These are phyloP conservation scores for Ateles fusciceps DNA, from an alignment of 2,797 vertebrate species.

Conservation along the genomic window DNA sequence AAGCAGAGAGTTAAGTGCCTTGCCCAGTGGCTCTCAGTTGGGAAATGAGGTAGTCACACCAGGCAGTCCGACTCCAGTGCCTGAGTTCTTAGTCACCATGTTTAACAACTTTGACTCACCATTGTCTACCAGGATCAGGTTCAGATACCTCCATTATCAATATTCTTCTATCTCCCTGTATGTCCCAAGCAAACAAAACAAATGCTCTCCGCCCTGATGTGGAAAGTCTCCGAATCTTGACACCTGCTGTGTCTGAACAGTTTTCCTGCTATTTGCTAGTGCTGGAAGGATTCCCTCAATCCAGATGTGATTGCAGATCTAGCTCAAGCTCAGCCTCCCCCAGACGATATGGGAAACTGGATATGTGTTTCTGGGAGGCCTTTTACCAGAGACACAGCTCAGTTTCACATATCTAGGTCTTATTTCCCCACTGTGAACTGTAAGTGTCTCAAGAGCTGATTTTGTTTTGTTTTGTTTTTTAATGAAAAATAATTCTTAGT, in stretches of 20 bases:
- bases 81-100: neutral
- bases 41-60: neutral
- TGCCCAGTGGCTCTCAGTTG: neutral
- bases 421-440: neutral
- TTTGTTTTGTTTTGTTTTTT: neutral
- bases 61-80: neutral
- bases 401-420: neutral
- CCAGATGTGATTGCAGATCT: neutral
- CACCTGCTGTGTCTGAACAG: constrained; percentile 19
- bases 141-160: neutral
- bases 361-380: neutral
- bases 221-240: neutral
- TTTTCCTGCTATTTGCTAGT: constrained; percentile 13
- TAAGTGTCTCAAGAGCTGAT: neutral
- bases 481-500: constrained; percentile 26
- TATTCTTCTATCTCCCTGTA: neutral
- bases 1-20: neutral
- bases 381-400: neutral
- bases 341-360: too few species aligned
- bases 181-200: neutral
- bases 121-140: neutral
- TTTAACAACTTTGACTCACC: neutral
- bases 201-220: neutral
- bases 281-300: constrained; percentile 23
- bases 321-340: neutral